Conservation (phyloP, 1,140 invertebrate species). For the Caenorhabditis inopinata region DNA sequence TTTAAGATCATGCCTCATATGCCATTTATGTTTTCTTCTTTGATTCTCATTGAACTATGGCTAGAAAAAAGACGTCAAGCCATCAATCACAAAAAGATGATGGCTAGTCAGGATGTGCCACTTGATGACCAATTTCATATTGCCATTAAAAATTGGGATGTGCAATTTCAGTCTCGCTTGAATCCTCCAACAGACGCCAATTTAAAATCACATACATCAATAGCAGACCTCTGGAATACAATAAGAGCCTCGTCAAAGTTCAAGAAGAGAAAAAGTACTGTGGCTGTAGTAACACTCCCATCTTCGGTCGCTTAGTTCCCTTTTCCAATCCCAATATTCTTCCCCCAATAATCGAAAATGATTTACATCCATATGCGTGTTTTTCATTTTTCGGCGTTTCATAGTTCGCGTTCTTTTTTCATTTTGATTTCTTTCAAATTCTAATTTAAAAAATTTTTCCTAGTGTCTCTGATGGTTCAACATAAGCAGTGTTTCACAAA, state of each 20-base stretch:
- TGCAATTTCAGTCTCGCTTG: background rate
- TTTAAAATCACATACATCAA: background rate
- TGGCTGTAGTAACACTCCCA: too few relatives aligned
- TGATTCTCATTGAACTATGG: background rate
- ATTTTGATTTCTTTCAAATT: too few relatives aligned
- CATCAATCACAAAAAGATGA: background rate
- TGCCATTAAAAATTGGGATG: conserved; percentile 10
- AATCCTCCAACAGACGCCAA: background rate
- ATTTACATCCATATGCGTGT: too few relatives aligned
- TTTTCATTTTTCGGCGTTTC: too few relatives aligned
- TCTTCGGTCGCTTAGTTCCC: too few relatives aligned
- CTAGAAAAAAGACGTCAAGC: background rate
- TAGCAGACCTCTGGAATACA: background rate
- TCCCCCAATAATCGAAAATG: too few relatives aligned
- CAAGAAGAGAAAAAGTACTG: background rate
- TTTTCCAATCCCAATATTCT: too few relatives aligned
- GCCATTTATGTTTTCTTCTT: background rate
- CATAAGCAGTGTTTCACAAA: too few relatives aligned
- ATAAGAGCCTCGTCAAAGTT: background rate
- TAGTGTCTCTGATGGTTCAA: too few relatives aligned
- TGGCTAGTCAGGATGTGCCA: conserved; percentile 2
- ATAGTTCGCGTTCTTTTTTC: too few relatives aligned
- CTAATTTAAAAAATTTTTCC: too few relatives aligned
- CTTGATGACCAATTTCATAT: conserved; percentile 6
- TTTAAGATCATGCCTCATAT: background rate